Evolutionary conservation across 2,888 invertebrate species (phyloP).

Genomic region (Alsophila aescularia): DNA sequence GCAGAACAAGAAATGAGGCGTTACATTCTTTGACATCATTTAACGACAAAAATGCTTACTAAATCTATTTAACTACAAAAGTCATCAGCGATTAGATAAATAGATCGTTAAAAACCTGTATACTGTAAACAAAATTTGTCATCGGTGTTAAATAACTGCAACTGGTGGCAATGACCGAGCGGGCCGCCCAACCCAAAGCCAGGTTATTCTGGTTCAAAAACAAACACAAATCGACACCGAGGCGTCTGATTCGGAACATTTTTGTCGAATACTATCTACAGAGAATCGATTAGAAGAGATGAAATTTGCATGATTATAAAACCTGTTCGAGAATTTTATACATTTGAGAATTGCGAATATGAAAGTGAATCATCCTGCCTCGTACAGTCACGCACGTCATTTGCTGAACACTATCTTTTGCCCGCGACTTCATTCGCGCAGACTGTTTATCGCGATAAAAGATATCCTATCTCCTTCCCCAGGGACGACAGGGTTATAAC

Average conservation of each 20-base stretch:
- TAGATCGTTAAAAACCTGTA: constrained; percentile 66
- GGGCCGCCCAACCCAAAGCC: constrained; percentile 49
- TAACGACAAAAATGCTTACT: constrained; percentile 23
- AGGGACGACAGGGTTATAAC: too few species aligned
- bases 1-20: too few species aligned
- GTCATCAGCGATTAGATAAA: constrained; percentile 49
- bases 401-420: too few species aligned
- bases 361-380: constrained; percentile 15
- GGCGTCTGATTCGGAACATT: constrained; percentile 33
- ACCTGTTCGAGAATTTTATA: constrained; percentile 8
- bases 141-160: constrained; percentile 78
- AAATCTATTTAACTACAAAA: constrained; percentile 26
- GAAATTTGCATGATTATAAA: constrained; percentile 27
- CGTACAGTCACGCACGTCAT: too few species aligned
- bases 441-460: too few species aligned
- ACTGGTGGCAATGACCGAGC: constrained; percentile 78
- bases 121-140: constrained; percentile 69
- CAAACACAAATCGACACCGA: constrained; percentile 48
- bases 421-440: too few species aligned
- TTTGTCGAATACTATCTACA: constrained; percentile 33
- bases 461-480: too few species aligned
- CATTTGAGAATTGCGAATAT: constrained; percentile 1
- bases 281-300: constrained; percentile 33
- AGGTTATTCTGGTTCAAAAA: constrained; percentile 75
- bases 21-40: background rate